A percentile compares a stretch with the other conserved stretches of the same genome.
These are phyloP conservation scores for Ceyx cyanopectus DNA, from an alignment of 2,113 vertebrate species.

Conservation along the genomic window DNA sequence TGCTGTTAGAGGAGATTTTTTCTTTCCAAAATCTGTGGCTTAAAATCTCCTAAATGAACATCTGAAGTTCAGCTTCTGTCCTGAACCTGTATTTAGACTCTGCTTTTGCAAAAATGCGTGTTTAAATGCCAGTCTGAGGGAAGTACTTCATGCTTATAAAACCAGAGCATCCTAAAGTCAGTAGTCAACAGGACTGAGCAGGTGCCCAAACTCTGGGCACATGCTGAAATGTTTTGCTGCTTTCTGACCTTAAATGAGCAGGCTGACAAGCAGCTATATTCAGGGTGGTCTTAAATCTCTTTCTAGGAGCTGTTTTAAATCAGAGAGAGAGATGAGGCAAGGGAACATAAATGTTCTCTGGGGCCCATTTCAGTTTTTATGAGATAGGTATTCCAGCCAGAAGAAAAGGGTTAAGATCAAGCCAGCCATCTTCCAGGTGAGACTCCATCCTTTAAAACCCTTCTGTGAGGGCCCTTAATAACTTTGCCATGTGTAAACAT, in stretches of 20 bases:
- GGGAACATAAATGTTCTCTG: slow-evolving; percentile 11
- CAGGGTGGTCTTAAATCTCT: slow-evolving; percentile 42
- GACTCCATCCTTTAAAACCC: neutral
- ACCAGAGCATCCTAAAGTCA: neutral
- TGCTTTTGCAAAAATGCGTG: rapidly evolving
- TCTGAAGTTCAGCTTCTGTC: neutral
- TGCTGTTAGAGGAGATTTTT: neutral
- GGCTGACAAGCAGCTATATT: slow-evolving; percentile 12
- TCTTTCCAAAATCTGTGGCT: neutral
- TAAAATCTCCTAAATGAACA: neutral
- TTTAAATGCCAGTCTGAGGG: neutral
- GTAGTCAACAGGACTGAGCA: neutral
- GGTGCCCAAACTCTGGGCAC: slow-evolving; percentile 31
- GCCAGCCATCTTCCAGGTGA: slow-evolving; percentile 24
- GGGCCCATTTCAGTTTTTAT: neutral
- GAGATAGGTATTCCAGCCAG: slow-evolving; percentile 5
- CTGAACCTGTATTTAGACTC: neutral
- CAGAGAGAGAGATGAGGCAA: slow-evolving; percentile 41
- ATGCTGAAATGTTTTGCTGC: slow-evolving; percentile 38
- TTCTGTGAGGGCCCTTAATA: slow-evolving; percentile 27
- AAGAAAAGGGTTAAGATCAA: slow-evolving; percentile 13
- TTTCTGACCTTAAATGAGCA: slow-evolving; percentile 25
- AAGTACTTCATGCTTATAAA: neutral
- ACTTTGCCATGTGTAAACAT: slow-evolving; percentile 55
- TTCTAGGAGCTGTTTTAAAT: slow-evolving; percentile 47